These are phyloP conservation scores for Zaprionus lineosus DNA, from an alignment of 2,888 invertebrate species.

Conservation along the genomic window DNA sequence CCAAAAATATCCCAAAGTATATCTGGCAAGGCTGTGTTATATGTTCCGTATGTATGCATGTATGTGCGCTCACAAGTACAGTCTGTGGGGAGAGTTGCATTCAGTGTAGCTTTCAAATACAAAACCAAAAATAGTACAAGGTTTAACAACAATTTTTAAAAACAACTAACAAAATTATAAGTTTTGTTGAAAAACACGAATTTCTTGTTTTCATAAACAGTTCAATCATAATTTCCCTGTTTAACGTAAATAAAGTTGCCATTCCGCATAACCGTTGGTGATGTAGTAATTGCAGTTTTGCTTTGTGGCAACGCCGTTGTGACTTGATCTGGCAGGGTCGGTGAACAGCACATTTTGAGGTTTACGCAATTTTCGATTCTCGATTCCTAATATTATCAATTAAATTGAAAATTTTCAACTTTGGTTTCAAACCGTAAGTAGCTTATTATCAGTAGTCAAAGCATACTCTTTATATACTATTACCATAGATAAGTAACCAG, in stretches of 20 bases:
- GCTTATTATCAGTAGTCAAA: not conserved
- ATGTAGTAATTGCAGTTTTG: not conserved
- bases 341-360: slow-evolving; percentile 72
- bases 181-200: not conserved
- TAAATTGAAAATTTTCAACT: slow-evolving; percentile 6
- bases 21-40: slow-evolving; percentile 31
- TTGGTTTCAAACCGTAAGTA: slow-evolving; percentile 28
- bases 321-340: slow-evolving; percentile 31
- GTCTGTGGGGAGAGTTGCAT: slow-evolving; percentile 28
- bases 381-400: slow-evolving; percentile 21
- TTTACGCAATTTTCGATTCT: slow-evolving; percentile 80
- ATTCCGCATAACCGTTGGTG: not conserved
- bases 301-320: slow-evolving; percentile 29
- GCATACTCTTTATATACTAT: slow-evolving; percentile 7
- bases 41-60: slow-evolving; percentile 1
- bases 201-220: not conserved
- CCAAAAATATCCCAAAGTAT: slow-evolving; percentile 19
- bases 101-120: too few species aligned
- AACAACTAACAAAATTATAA: not conserved
- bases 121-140: too few species aligned
- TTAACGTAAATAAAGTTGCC: slow-evolving; percentile 37
- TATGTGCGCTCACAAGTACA: slow-evolving; percentile 33
- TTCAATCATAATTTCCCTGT: slow-evolving; percentile 32
- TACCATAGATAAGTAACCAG: slow-evolving; percentile 6
- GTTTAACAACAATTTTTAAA: not conserved